Evolutionary conservation across 2,888 invertebrate genomes (phyloP).

Genomic region (Ptychoptera albimana): DNA sequence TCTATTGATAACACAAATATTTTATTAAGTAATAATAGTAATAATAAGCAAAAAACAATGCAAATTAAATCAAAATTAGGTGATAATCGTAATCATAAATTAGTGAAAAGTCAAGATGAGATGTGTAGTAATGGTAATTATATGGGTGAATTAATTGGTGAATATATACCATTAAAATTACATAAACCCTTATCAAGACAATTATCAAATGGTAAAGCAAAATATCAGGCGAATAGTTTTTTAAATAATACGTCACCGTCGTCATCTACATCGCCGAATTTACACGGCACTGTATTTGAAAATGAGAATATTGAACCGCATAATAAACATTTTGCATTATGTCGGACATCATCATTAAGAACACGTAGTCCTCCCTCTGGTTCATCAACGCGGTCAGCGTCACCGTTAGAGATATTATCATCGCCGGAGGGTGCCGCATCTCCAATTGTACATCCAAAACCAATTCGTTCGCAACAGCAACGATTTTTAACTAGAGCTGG

Average conservation of each 20-base stretch:
- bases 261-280: too few species aligned
- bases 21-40: constrained; percentile 51
- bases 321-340: constrained; percentile 12
- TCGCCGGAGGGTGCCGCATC: constrained; percentile 13
- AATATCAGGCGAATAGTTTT: constrained; percentile 22
- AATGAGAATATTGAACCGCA: neutral
- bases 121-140: constrained; percentile 10
- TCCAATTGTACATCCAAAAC: constrained; percentile 7
- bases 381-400: constrained; percentile 28
- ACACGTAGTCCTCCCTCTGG: constrained; percentile 30
- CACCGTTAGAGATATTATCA: constrained; percentile 23
- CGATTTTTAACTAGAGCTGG: constrained; percentile 41
- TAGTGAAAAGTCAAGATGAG: neutral
- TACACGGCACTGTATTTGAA: neutral
- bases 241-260: constrained; percentile 26
- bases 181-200: constrained; percentile 56
- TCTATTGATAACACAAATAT: constrained; percentile 31
- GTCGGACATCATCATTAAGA: constrained; percentile 19
- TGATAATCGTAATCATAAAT: neutral
- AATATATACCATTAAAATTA: constrained; percentile 33
- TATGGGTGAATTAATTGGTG: constrained; percentile 13
- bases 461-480: constrained; percentile 40
- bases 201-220: constrained; percentile 38
- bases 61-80: constrained; percentile 25
- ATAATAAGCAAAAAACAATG: too few species aligned